phyloP scores from a whole-genome alignment of 2,797 vertebrate species.

The Eulemur albifrons region DNA sequence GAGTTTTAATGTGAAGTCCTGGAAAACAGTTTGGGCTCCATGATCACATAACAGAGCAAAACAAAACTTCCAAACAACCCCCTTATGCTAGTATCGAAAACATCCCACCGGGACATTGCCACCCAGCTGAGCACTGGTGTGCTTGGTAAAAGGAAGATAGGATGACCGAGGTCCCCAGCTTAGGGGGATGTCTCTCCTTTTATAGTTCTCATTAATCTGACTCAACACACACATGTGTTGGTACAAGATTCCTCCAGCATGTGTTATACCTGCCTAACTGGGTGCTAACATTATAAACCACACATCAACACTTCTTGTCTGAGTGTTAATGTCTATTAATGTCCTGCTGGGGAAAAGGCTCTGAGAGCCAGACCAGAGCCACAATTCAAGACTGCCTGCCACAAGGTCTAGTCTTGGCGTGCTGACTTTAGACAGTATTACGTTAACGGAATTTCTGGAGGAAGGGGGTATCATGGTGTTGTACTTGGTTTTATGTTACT shows the following conservation, averaged over 20 bases:
- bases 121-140: background rate
- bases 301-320: constrained; percentile 77
- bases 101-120: background rate
- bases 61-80: background rate
- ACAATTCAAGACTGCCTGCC: background rate
- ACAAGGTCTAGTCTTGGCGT: background rate
- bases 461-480: accelerated
- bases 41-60: background rate
- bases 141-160: background rate
- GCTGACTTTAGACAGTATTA: constrained; percentile 13
- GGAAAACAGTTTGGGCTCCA: background rate
- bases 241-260: constrained; percentile 67
- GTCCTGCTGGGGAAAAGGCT: constrained; percentile 75
- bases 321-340: constrained; percentile 79
- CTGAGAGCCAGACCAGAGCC: constrained; percentile 33
- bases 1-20: background rate
- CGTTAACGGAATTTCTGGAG: background rate
- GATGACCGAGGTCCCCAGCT: background rate
- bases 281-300: constrained; percentile 73
- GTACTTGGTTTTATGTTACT: background rate
- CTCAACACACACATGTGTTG: constrained; percentile 51
- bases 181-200: background rate
- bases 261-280: constrained; percentile 69
- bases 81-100: background rate
- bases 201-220: constrained; percentile 56